These are phyloP conservation scores for Cordilura impudica DNA, from an alignment of 2,888 invertebrate species.

Conservation along the genomic window DNA sequence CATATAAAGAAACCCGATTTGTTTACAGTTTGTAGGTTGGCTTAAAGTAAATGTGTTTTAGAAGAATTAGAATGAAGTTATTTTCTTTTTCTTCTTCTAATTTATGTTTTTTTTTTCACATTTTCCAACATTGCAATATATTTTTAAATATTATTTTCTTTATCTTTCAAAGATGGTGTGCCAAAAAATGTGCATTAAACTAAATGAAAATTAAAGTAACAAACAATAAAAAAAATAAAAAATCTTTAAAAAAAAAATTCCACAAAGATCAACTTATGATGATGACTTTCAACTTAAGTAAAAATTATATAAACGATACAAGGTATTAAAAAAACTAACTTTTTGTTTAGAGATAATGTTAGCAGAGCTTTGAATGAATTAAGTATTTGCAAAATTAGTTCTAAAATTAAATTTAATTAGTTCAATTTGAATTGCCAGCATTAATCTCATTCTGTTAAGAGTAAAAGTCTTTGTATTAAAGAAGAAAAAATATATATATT, in stretches of 20 bases:
- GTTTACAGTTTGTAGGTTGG: neutral
- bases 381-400: too few relatives aligned
- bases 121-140: conserved; percentile 7
- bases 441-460: too few relatives aligned
- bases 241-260: neutral
- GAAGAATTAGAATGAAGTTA: conserved; percentile 8
- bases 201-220: conserved; percentile 1
- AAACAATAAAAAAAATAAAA: conserved; percentile 5
- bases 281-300: conserved; percentile 36
- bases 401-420: neutral
- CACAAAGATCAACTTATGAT: conserved; percentile 9
- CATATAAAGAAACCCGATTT: conserved; percentile 23
- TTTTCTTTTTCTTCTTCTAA: neutral
- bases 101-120: conserved; percentile 14
- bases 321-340: neutral
- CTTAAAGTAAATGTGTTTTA: conserved; percentile 13
- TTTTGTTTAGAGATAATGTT: neutral
- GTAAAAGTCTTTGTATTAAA: too few relatives aligned
- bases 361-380: neutral
- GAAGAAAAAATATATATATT: too few relatives aligned
- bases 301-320: conserved; percentile 10
- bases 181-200: conserved; percentile 10
- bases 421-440: too few relatives aligned
- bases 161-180: conserved; percentile 20
- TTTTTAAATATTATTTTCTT: conserved; percentile 16